Evolutionary conservation across 1,140 invertebrate genomes (phyloP).

Genomic region (Metopolophium dirhodum): DNA sequence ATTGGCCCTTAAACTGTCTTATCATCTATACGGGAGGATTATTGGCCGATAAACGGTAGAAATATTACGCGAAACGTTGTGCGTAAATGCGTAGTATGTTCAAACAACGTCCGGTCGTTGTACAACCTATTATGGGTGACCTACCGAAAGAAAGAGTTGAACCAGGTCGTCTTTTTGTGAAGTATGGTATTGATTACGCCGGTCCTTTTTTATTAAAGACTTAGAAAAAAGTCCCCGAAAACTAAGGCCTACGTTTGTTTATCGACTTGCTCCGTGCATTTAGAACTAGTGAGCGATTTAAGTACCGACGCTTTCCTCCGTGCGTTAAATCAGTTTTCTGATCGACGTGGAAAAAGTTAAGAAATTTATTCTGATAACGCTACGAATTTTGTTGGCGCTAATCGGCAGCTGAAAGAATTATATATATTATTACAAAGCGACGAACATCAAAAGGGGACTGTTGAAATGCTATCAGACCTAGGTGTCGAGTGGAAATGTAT

Average conservation of each 20-base stretch:
- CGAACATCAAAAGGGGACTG: not conserved
- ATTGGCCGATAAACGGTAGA: constrained; percentile 27
- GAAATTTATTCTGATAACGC: no score
- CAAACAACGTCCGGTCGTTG: not conserved
- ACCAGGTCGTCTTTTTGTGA: constrained; percentile 57
- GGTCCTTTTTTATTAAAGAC: constrained; percentile 58
- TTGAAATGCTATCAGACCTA: not conserved
- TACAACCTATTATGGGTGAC: no score
- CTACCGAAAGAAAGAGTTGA: not conserved
- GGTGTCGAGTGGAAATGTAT: not conserved
- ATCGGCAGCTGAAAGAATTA: constrained; percentile 42
- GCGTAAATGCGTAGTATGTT: not conserved
- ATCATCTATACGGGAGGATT: not conserved
- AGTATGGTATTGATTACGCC: constrained; percentile 58
- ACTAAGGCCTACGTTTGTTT: constrained; percentile 60
- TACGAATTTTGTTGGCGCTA: constrained; percentile 58
- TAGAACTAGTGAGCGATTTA: constrained; percentile 61
- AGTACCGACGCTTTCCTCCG: constrained; percentile 61
- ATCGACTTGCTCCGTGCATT: constrained; percentile 61
- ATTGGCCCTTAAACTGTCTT: constrained; percentile 7
- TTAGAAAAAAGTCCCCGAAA: constrained; percentile 58
- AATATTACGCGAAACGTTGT: not conserved
- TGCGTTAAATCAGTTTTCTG: no score
- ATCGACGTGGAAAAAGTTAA: no score
- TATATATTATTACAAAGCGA: constrained; percentile 8